These are phyloP conservation scores for Garra rufa DNA, from an alignment of 2,113 vertebrate species.

Conservation along the genomic window DNA sequence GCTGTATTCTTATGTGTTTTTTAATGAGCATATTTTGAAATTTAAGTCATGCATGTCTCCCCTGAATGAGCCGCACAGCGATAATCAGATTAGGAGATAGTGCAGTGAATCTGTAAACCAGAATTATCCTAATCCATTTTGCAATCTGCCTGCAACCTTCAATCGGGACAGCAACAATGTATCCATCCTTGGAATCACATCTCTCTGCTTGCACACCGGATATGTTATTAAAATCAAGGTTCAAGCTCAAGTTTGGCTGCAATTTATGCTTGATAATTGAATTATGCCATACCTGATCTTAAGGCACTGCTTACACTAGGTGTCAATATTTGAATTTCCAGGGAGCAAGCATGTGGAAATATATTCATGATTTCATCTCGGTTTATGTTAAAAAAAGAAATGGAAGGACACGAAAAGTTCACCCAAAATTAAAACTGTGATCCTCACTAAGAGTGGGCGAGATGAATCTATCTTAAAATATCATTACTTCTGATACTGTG, in stretches of 20 bases:
- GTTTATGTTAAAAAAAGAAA: background rate
- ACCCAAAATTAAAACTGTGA: background rate
- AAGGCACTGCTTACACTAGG: background rate
- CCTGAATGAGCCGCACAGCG: slow-evolving; percentile 22
- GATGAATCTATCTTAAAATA: background rate
- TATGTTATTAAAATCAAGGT: slow-evolving; percentile 46
- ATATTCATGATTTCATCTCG: background rate
- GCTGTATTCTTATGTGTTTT: slow-evolving; percentile 27
- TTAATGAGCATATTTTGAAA: slow-evolving; percentile 36
- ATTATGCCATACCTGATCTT: slow-evolving; percentile 10
- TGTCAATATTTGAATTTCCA: background rate
- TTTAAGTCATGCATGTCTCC: slow-evolving; percentile 30
- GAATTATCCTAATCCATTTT: slow-evolving; percentile 43
- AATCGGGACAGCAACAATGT: background rate
- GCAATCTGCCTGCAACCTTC: slow-evolving; percentile 7
- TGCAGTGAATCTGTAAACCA: slow-evolving; percentile 38
- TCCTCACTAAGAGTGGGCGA: background rate
- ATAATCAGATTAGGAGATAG: slow-evolving; percentile 51
- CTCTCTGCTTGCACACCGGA: slow-evolving; percentile 11
- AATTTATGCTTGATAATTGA: slow-evolving; percentile 34
- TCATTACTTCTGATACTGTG: background rate
- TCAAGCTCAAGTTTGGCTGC: slow-evolving; percentile 39
- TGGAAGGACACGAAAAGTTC: background rate
- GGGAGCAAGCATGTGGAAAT: background rate
- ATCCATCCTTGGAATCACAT: slow-evolving; percentile 28